phyloP scores from a whole-genome alignment of 2,113 vertebrate species.

The Hyla sarda region DNA sequence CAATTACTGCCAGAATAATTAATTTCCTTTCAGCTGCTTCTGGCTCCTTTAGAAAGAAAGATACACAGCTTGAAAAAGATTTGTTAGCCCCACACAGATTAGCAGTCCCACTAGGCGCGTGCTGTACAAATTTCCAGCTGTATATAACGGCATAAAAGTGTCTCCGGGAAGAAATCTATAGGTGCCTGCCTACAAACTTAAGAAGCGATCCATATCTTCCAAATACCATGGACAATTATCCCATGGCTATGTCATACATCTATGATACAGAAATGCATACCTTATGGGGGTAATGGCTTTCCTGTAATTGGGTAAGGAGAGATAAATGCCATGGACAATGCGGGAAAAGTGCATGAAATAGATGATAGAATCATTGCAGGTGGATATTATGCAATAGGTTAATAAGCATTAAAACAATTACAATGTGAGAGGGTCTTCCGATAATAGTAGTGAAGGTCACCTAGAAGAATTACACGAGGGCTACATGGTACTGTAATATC shows the following conservation, averaged over 20 bases:
- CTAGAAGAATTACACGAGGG: background rate
- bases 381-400: slow-evolving; percentile 32
- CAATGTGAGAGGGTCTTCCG: slow-evolving; percentile 11
- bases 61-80: slow-evolving; percentile 60
- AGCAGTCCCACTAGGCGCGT: slow-evolving; percentile 3
- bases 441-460: slow-evolving; percentile 41
- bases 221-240: background rate
- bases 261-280: background rate
- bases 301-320: slow-evolving; percentile 25
- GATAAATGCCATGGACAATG: slow-evolving; percentile 23
- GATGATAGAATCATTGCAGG: slow-evolving; percentile 20
- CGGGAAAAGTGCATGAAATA: background rate
- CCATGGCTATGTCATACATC: background rate
- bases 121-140: slow-evolving; percentile 3
- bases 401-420: slow-evolving; percentile 36
- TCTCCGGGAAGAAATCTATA: slow-evolving; percentile 20
- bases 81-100: slow-evolving; percentile 51
- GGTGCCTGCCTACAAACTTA: background rate
- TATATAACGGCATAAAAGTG: slow-evolving; percentile 6
- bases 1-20: slow-evolving; percentile 61
- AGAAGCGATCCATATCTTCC: background rate
- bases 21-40: slow-evolving; percentile 61
- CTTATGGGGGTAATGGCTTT: slow-evolving; percentile 38
- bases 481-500: background rate
- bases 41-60: slow-evolving; percentile 58